Conservation (phyloP, 2,113 vertebrate species). For the Zosterops lateralis region DNA sequence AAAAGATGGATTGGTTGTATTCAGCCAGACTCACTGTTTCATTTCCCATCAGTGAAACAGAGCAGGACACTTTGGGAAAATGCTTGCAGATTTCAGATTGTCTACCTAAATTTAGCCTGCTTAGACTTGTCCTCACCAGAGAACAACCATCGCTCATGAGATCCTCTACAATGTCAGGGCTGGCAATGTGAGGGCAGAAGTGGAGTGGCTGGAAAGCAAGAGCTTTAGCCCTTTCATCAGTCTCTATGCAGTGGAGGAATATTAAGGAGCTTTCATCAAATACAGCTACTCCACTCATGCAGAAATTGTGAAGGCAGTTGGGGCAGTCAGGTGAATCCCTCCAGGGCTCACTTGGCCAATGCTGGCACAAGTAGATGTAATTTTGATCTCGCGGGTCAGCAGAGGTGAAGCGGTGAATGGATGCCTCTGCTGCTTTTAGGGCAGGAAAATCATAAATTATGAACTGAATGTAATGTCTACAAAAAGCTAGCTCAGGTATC, state of each 20-base stretch:
- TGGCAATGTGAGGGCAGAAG: rapidly evolving
- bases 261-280: not conserved
- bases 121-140: not conserved
- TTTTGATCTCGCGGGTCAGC: not conserved
- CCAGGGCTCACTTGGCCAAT: not conserved
- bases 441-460: not conserved
- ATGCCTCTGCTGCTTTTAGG: not conserved
- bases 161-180: not conserved
- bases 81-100: not conserved
- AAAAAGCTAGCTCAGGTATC: not conserved
- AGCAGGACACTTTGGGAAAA: not conserved
- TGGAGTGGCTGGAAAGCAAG: not conserved
- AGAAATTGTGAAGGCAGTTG: not conserved
- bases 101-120: not conserved
- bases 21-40: not conserved
- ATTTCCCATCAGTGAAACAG: not conserved
- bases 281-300: not conserved
- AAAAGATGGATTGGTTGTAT: not conserved
- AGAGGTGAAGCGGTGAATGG: not conserved
- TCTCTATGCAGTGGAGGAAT: not conserved
- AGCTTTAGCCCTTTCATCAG: not conserved
- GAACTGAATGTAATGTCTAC: not conserved
- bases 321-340: not conserved
- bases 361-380: not conserved
- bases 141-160: not conserved